These are phyloP conservation scores for Chaunax sp. DNA, from an alignment of 2,797 vertebrate genomes.

Conservation along the genomic window DNA sequence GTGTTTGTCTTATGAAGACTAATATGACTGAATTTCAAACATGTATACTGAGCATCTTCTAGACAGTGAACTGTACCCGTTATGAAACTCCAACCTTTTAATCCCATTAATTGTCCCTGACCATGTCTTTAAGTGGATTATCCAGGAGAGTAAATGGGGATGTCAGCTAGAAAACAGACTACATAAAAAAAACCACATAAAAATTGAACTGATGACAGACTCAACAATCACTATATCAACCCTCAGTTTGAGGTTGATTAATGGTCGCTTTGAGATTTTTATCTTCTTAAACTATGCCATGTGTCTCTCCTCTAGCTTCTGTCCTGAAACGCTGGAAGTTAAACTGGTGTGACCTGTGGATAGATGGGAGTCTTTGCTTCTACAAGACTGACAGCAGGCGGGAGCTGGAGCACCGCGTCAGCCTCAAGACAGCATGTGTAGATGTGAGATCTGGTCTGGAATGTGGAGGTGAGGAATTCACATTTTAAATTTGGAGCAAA, in stretches of 20 bases:
- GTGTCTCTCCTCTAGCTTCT: slow-evolving; percentile 80
- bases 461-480: slow-evolving; percentile 84
- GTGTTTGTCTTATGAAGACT: slow-evolving; percentile 1
- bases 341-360: slow-evolving; percentile 97
- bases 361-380: slow-evolving; percentile 92
- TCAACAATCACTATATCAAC: neutral
- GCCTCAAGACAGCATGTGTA: slow-evolving; percentile 86
- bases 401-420: slow-evolving; percentile 87
- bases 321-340: slow-evolving; percentile 94
- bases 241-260: neutral
- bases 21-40: no score
- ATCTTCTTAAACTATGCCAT: fast-evolving
- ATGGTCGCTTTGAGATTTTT: neutral
- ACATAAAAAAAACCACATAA: neutral
- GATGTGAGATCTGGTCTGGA: slow-evolving; percentile 88
- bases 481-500: no score
- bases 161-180: neutral
- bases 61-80: slow-evolving; percentile 34
- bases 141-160: slow-evolving; percentile 3
- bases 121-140: slow-evolving; percentile 51
- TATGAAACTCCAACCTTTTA: slow-evolving; percentile 65
- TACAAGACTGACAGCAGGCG: slow-evolving; percentile 88
- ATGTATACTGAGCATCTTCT: slow-evolving; percentile 1
- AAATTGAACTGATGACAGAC: neutral
- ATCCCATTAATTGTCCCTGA: slow-evolving; percentile 69